Evolutionary conservation across 2,888 invertebrate genomes (phyloP).

Genomic region (Unio delphinus): DNA sequence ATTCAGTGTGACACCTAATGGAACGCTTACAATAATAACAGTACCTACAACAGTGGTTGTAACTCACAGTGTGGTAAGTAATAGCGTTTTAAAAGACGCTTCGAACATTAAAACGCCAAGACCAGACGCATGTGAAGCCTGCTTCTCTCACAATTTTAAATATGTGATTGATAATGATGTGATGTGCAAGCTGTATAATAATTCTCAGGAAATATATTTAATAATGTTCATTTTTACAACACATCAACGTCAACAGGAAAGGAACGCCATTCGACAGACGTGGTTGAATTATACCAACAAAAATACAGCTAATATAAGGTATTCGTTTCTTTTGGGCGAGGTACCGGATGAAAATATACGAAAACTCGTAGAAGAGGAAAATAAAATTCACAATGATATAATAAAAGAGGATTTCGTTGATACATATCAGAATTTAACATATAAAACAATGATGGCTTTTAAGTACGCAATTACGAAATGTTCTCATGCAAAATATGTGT

Average conservation of each 20-base stretch:
- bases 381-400: conserved; percentile 24
- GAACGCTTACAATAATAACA: conserved; percentile 24
- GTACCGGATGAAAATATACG: background rate
- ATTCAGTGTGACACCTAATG: conserved; percentile 10
- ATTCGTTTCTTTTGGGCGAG: conserved; percentile 32
- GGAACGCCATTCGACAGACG: conserved; percentile 30
- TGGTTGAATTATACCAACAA: conserved; percentile 29
- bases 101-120: background rate
- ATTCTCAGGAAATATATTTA: conserved; percentile 16
- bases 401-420: conserved; percentile 41
- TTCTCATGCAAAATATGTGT: conserved; percentile 25
- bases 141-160: conserved; percentile 36
- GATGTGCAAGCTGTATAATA: conserved; percentile 18
- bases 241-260: conserved; percentile 15
- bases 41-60: conserved; percentile 16
- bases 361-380: conserved; percentile 18
- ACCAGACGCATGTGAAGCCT: conserved; percentile 19
- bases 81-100: conserved; percentile 26
- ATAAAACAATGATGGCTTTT: conserved; percentile 40
- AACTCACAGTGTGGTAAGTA: conserved; percentile 12
- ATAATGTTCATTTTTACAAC: conserved; percentile 27
- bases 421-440: conserved; percentile 34
- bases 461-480: conserved; percentile 39
- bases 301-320: conserved; percentile 28
- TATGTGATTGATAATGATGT: conserved; percentile 29